Evolutionary conservation across 2,113 vertebrate genomes (phyloP), one percentile per base, ranked within the genome.

Genomic region (Megaceryle torquata): DNA sequence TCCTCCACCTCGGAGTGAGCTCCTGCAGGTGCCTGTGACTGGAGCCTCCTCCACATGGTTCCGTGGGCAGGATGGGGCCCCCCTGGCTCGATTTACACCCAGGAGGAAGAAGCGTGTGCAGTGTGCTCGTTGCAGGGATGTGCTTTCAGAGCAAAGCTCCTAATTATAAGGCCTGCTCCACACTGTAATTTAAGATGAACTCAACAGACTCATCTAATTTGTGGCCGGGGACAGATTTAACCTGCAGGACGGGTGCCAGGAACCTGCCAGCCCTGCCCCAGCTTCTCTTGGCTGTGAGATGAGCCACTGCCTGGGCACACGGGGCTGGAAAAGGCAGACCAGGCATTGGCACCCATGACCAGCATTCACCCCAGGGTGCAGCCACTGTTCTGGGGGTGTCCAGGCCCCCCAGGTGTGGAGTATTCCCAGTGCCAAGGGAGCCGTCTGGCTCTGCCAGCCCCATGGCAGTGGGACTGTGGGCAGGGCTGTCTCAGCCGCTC

Each of bases 171-270:
- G 83, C 41, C 61, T 1, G 3, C 60, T 76, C 53, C 5, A 53
- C 86, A 18, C 95, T 95, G 78, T 95, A 96, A 97, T 97, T 97
- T 93, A 56, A 41, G 80, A 71, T 70, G 88, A 82, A 31, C 94
- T 76, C 94, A 78, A 50, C 85, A 67, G 91, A 89, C 75, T 35
- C 19, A 0, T 89, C 96, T 96, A 41, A 97, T 96, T 96, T 95
- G 97, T 82, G 95, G 96, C 78, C 7, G 11, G 68, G 83, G 95
- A 72, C 94, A 59, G 91, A 96, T 97, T 97, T 95, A 96, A 95
- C 95, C 88, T 88, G 64, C 67, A 44, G 50, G 65, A 86, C 3
- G 57, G 69, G 71, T 33, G 65, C 75, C 84, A 85, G 46, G 61
- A 67, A 75, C 87, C 94, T 95, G 86, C 91, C 76, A 35, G 82